Base-by-base conservation (phyloP, 2,888 invertebrate species). In the Gymnocheta viridis region DNA sequence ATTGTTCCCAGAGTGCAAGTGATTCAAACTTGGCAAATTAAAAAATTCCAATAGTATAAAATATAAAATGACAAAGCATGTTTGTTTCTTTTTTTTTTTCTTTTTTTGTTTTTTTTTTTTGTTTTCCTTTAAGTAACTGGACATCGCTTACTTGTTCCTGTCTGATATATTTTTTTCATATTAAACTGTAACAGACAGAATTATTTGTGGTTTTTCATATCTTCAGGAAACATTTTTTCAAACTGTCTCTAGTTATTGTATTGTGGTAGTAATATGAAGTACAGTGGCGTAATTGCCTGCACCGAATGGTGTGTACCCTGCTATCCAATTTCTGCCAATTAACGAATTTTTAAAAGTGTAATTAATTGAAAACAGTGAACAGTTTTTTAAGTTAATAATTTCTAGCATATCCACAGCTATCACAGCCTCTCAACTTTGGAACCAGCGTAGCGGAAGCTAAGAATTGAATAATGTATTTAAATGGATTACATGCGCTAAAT, bases 191-290 rank as follows among this genome's bases (percentile, higher is more conserved):
- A 76, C 58, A 80, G 74, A 69, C 80, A 70, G 54, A 41, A 49
- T 60, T 76, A 62, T 83, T 80, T 60, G 64, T 73, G 49, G 35
- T 19, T 22, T 67, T 17, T 62, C 56, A 17, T 74, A 38, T 44
- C 69, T 74, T 27, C 2, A 56, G 69, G 60, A 49, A 41, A 74
- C 62, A 72, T 41, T 56, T 10, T 74, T 73, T 56, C 56, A 74
- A 82, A 58, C 47, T 58, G 41, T 82, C 29, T 82, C 49, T n/a
- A n/a, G 62, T 62, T 69, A 69, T 82, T 69, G 29, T 74, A 4
- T 41, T 51, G 24, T 49, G 51, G 17, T 5, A 17, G 4, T 1
- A 62, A 29, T 49, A 49, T 17, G 2, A 47, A 29, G 6, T 64
- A 4, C 1, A 32, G 2, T 22, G 19, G 9, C 5, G 12, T 2